Percentiles rank a stretch among this genome's conserved stretches.
phyloP scores from a whole-genome alignment of 2,797 vertebrate species.

The Schizopygopsis pylzovi region DNA sequence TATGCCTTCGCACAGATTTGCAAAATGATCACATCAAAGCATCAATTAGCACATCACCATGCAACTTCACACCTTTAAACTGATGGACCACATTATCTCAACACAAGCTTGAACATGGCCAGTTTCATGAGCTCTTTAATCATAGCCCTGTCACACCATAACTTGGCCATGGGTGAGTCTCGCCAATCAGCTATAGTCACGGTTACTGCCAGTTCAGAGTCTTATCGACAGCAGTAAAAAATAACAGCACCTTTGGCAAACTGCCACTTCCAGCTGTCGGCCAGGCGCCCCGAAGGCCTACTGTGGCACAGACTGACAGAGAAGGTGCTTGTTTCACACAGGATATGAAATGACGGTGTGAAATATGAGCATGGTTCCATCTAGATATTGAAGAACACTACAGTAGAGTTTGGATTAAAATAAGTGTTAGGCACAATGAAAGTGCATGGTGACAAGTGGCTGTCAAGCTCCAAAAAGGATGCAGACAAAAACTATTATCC shows the following conservation, averaged over 20 bases:
- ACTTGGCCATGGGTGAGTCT: slow-evolving; percentile 29
- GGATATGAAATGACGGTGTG: slow-evolving; percentile 16
- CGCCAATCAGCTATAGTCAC: slow-evolving; percentile 29
- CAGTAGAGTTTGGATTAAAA: neutral
- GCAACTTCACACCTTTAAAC: neutral
- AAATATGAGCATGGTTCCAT: neutral
- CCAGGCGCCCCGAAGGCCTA: slow-evolving; percentile 11
- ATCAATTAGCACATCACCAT: neutral
- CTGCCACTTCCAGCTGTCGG: slow-evolving; percentile 41
- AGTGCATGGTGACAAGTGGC: neutral
- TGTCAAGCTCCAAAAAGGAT: slow-evolving; percentile 13
- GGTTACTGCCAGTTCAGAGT: slow-evolving; percentile 30
- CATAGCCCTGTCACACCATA: slow-evolving; percentile 18
- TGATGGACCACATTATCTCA: slow-evolving; percentile 23
- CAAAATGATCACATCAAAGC: neutral
- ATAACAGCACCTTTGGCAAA: slow-evolving; percentile 55
- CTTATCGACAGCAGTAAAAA: slow-evolving; percentile 53
- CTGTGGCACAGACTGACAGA: slow-evolving; percentile 17
- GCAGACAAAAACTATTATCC: neutral
- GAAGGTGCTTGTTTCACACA: slow-evolving; percentile 18
- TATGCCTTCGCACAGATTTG: neutral
- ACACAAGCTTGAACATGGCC: slow-evolving; percentile 3
- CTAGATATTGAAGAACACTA: neutral
- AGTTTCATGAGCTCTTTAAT: slow-evolving; percentile 36
- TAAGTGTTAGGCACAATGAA: neutral